A percentile compares a stretch with the other conserved stretches of the same genome.
Evolutionary conservation across 2,113 vertebrate species (phyloP).

Genomic region (Mionectes macconnelli): DNA sequence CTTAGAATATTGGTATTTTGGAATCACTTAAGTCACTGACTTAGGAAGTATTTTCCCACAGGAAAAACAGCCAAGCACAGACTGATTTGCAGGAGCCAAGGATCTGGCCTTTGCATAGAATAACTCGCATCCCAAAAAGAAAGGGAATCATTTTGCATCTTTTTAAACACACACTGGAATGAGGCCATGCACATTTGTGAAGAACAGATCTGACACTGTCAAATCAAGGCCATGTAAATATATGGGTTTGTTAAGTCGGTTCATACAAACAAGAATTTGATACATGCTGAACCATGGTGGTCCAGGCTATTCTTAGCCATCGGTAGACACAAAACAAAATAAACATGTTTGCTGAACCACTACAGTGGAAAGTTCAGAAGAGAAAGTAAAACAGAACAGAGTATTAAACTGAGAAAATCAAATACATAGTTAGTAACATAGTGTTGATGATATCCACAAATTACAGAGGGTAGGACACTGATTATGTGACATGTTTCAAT

Average conservation of each 20-base stretch:
- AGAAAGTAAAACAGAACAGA: neutral
- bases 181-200: neutral
- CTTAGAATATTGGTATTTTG: neutral
- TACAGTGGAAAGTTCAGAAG: conserved; percentile 64
- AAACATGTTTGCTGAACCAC: conserved; percentile 65
- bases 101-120: neutral
- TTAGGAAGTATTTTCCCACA: neutral
- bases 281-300: neutral
- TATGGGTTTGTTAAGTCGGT: neutral
- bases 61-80: neutral
- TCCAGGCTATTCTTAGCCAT: neutral
- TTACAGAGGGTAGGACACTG: conserved; percentile 60
- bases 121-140: neutral
- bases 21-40: neutral
- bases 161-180: neutral
- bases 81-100: neutral
- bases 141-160: neutral
- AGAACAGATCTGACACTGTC: neutral
- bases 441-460: conserved; percentile 54
- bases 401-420: conserved; percentile 19
- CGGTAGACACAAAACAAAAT: conserved; percentile 21
- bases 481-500: conserved; percentile 71
- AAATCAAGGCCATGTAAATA: conserved; percentile 25
- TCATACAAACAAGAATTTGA: conserved; percentile 5
- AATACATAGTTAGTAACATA: conserved; percentile 33